A percentile compares a stretch with the other conserved stretches of the same genome.
phyloP scores from a whole-genome alignment of 2,888 invertebrate genomes.

The Noctua fimbriata region DNA sequence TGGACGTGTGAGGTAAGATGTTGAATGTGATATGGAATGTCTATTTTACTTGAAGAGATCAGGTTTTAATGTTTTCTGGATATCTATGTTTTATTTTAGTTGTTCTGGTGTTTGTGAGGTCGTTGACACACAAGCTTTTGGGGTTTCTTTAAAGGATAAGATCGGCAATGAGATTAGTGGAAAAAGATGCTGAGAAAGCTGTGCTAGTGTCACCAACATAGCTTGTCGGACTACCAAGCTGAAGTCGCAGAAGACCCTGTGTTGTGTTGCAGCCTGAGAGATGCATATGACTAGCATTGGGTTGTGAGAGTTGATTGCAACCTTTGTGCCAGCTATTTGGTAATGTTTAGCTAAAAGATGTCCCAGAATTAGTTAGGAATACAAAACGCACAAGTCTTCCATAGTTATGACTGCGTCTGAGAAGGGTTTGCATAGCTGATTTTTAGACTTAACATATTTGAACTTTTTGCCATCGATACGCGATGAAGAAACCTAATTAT shows the following conservation, averaged over 20 bases:
- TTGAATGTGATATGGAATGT: conserved; percentile 33
- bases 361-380: neutral
- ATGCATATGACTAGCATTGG: neutral
- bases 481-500: neutral
- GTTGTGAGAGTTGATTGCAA: neutral
- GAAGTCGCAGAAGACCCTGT: neutral
- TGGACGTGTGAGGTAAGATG: conserved; percentile 41
- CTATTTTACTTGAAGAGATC: conserved; percentile 20
- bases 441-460: neutral
- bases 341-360: neutral
- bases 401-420: neutral
- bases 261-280: neutral
- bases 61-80: neutral
- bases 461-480: no score
- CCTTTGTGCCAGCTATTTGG: neutral
- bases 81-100: neutral
- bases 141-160: neutral
- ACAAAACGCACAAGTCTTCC: no score
- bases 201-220: neutral
- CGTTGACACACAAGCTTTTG: neutral
- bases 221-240: neutral
- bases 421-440: neutral
- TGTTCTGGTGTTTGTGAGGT: no score
- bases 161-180: neutral
- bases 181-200: neutral